Evolutionary conservation across 2,888 invertebrate genomes (phyloP).

Genomic region (Leucophenga maculata): DNA sequence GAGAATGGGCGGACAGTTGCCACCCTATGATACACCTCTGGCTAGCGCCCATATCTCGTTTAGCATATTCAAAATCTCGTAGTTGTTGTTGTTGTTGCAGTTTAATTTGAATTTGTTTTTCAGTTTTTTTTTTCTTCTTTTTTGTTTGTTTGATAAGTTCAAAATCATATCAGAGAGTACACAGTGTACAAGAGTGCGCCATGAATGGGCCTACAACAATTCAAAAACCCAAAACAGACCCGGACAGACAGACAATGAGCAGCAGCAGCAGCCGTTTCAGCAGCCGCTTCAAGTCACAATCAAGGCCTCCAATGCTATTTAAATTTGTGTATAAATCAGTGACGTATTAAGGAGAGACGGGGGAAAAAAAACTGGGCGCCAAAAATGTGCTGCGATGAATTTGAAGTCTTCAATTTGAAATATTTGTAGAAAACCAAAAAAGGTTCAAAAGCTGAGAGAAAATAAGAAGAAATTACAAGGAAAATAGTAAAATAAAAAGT

Average conservation of each 20-base stretch:
- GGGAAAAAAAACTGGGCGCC: too few relatives aligned
- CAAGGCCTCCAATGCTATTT: conserved; percentile 31
- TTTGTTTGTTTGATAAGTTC: conserved; percentile 61
- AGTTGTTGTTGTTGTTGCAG: conserved; percentile 48
- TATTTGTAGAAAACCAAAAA: too few relatives aligned
- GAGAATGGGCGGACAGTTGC: too few relatives aligned
- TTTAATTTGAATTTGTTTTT: conserved; percentile 56
- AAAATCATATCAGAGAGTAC: conserved; percentile 52
- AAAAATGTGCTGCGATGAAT: too few relatives aligned
- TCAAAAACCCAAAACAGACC: conserved; percentile 11
- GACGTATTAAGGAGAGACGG: too few relatives aligned
- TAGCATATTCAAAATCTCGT: conserved; percentile 24
- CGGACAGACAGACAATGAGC: background rate
- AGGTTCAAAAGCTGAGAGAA: too few relatives aligned
- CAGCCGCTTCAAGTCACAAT: conserved; percentile 1
- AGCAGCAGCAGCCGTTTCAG: background rate
- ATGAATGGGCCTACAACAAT: conserved; percentile 49
- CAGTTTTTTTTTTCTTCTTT: conserved; percentile 40
- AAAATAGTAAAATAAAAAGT: too few relatives aligned
- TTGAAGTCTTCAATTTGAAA: too few relatives aligned
- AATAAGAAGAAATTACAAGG: too few relatives aligned
- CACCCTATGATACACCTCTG: too few relatives aligned
- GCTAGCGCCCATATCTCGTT: too few relatives aligned
- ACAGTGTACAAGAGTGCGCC: background rate
- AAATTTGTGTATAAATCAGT: too few relatives aligned